Evolutionary conservation across 1,140 invertebrate species (phyloP), one percentile per base, ranked within the genome.

Genomic region (Medauroidea extradentata): DNA sequence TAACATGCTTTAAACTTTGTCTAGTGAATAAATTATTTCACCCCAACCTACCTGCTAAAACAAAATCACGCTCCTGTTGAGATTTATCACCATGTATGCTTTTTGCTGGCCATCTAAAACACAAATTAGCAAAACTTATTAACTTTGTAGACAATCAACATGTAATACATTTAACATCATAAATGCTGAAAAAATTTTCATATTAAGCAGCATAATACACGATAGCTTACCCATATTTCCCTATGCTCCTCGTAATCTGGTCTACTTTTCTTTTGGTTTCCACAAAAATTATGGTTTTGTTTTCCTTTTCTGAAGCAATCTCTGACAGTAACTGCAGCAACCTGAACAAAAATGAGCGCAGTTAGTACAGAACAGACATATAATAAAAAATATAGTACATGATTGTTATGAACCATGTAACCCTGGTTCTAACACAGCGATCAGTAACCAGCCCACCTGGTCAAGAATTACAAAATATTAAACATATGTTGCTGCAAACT

Each of bases 1-100:
- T n/a, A n/a, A n/a, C n/a, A n/a, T n/a, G n/a, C n/a, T n/a, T n/a
- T n/a, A n/a, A n/a, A n/a, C n/a, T n/a, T n/a, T n/a, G n/a, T n/a
- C n/a, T n/a, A n/a, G n/a, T 16, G 18, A 1, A 51, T 23, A 1
- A 51, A 5, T 8, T 24, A 13, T 2, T 25, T 21, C n/a, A 19
- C 18, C 27, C 9, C 9, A 24, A 43, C 23, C 2, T 61, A 67
- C 65, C 64, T 57, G 63, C 62, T 52, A 86, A 68, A 52, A 85
- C 84, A 73, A 83, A 82, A 72, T 94, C 91, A 74, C 93, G 78
- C 71, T 94, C 91, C 73, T 88, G 87, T 74, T 94, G 93, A 66
- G 89, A 89, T 76, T 95, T 95, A 69, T 94, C 91, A 68, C 93
- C 92, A 75, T 94, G 91, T 74, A 94, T 93, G 75, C 88, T 86